A percentile compares a stretch with the other conserved stretches of the same genome.
These are phyloP conservation scores for Morbakka virulenta DNA, from an alignment of 30 jellyfish, hydroid and myxozoan species.

Conservation along the genomic window DNA sequence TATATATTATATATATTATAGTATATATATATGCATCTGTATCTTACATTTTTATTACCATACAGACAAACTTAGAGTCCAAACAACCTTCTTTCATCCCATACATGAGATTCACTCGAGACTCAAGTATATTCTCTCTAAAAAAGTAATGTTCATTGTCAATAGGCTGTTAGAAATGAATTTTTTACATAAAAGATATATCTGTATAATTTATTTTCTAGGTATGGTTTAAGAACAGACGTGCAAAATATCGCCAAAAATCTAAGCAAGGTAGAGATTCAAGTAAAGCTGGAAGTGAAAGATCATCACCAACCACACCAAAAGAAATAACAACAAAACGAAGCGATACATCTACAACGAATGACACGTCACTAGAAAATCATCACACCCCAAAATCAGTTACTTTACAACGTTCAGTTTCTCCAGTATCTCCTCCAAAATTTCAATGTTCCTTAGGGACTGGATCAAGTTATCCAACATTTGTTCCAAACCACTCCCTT, in stretches of 20 bases:
- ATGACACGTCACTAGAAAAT: neutral
- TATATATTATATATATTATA: too few species aligned
- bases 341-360: neutral
- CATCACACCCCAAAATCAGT: neutral
- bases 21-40: too few species aligned
- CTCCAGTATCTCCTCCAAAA: neutral
- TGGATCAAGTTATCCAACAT: constrained; percentile 68
- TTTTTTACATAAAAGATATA: too few species aligned
- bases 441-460: neutral
- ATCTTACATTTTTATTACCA: too few species aligned
- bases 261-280: constrained; percentile 63
- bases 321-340: neutral
- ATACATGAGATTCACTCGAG: too few species aligned
- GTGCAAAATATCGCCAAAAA: constrained; percentile 92
- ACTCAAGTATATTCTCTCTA: too few species aligned
- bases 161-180: too few species aligned
- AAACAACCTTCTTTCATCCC: too few species aligned
- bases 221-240: constrained; percentile 97
- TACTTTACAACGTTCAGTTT: neutral
- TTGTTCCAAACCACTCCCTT: constrained; percentile 49
- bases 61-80: too few species aligned
- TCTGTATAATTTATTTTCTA: neutral
- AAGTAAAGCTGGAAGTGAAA: neutral
- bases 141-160: too few species aligned
- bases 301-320: neutral